Conservation (phyloP, 2,797 vertebrate species). For the Intellagama lesueurii region DNA sequence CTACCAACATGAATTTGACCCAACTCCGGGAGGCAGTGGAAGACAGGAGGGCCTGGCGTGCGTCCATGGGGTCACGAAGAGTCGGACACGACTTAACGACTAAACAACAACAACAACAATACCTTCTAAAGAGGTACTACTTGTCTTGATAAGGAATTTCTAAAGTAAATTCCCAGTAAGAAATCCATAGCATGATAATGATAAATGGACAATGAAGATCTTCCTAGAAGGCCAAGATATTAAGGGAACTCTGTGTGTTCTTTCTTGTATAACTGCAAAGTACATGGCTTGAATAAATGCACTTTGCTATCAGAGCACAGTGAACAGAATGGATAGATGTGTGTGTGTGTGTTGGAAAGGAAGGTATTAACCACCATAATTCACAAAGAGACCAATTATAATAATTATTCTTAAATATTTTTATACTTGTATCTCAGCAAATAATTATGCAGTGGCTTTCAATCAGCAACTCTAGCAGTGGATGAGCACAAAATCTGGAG, state of each 20-base stretch:
- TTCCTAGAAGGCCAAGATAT: slow-evolving; percentile 4
- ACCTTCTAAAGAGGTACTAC: slow-evolving; percentile 19
- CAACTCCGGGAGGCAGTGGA: too few species aligned
- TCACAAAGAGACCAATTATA: neutral
- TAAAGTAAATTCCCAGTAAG: rapidly evolving
- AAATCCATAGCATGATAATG: neutral
- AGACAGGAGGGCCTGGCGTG: too few species aligned
- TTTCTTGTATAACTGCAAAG: neutral
- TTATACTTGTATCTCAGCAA: neutral
- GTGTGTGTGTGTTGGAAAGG: neutral
- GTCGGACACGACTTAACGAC: too few species aligned
- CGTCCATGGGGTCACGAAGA: too few species aligned
- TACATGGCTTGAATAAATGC: neutral
- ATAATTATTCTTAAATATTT: neutral
- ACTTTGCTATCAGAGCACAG: slow-evolving; percentile 1
- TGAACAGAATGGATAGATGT: neutral
- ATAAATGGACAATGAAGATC: slow-evolving; percentile 21
- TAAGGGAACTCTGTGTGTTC: neutral
- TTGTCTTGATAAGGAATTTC: slow-evolving; percentile 4
- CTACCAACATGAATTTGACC: too few species aligned
- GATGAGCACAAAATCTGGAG: neutral
- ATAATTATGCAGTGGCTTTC: neutral
- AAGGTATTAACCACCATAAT: neutral
- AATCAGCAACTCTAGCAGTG: neutral
- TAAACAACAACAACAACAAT: too few species aligned